These are phyloP conservation scores for Tethya wilhelma DNA, from an alignment of 37 sponge, comb jelly and placozoan species.

Conservation along the genomic window DNA sequence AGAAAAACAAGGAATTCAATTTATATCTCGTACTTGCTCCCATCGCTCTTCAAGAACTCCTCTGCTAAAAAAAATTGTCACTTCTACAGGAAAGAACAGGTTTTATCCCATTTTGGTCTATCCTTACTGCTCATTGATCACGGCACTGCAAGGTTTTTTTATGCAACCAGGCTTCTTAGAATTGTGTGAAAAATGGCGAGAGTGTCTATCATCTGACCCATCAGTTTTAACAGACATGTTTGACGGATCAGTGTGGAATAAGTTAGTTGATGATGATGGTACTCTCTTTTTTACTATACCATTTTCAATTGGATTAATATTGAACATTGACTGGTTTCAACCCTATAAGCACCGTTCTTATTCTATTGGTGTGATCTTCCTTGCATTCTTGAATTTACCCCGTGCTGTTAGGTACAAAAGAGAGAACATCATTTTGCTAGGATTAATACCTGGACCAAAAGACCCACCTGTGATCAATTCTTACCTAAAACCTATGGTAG, in stretches of 20 bases:
- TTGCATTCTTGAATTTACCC: conserved; percentile 52
- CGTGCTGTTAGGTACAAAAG: conserved; percentile 32
- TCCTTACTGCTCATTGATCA: too few relatives aligned
- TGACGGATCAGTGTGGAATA: conserved; percentile 70
- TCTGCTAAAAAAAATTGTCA: too few relatives aligned
- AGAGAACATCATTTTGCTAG: conserved; percentile 54
- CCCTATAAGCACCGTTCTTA: conserved; percentile 41
- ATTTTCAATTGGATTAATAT: conserved; percentile 11
- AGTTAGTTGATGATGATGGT: conserved; percentile 30
- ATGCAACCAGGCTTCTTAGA: too few relatives aligned
- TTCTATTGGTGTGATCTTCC: conserved; percentile 63
- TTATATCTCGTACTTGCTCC: too few relatives aligned
- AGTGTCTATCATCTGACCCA: too few relatives aligned
- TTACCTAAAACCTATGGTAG: conserved; percentile 46
- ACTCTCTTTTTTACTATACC: conserved; percentile 16
- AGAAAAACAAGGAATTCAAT: too few relatives aligned
- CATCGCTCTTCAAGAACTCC: too few relatives aligned
- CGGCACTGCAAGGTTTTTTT: too few relatives aligned
- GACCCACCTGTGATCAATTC: conserved; percentile 59
- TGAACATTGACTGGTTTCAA: conserved; percentile 64
- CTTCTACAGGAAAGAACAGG: too few relatives aligned
- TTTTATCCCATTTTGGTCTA: too few relatives aligned
- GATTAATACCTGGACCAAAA: conserved; percentile 68
- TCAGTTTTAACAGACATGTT: conserved; percentile 52
- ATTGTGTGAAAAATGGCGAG: too few relatives aligned